These are phyloP conservation scores for Synergus gifuensis DNA, from an alignment of 2,888 invertebrate genomes.

Conservation along the genomic window DNA sequence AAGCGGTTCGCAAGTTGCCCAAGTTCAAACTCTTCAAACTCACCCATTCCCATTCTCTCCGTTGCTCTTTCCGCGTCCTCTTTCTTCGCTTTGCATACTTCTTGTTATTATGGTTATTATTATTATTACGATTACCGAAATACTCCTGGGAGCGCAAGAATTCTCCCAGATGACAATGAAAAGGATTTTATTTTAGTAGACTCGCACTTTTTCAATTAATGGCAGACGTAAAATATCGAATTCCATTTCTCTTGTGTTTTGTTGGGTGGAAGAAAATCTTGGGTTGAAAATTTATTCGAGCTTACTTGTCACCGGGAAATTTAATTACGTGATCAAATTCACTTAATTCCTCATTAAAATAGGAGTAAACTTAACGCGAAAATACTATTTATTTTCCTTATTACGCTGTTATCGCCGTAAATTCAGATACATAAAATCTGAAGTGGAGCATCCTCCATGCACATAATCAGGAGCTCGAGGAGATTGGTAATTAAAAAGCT, in stretches of 20 bases:
- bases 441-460: conserved; percentile 23
- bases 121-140: not conserved
- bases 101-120: conserved; percentile 24
- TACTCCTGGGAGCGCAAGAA: not conserved
- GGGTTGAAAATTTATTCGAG: not conserved
- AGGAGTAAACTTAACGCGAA: not conserved
- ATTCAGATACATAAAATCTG: conserved; percentile 39
- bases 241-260: not conserved
- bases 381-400: conserved; percentile 30
- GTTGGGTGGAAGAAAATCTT: not conserved
- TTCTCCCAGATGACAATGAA: not conserved
- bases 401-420: conserved; percentile 29
- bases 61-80: conserved; percentile 33
- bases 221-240: not conserved
- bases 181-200: not conserved
- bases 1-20: conserved; percentile 59
- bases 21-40: conserved; percentile 69
- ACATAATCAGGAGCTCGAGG: conserved; percentile 40
- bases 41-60: conserved; percentile 46
- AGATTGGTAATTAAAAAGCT: conserved; percentile 49
- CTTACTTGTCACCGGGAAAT: not conserved
- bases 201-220: not conserved
- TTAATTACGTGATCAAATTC: not conserved
- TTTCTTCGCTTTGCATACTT: conserved; percentile 36
- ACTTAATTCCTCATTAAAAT: conserved; percentile 3